Evolutionary conservation across 2,888 invertebrate species (phyloP), one percentile per base, ranked within the genome.

Genomic region (Patella caerulea): DNA sequence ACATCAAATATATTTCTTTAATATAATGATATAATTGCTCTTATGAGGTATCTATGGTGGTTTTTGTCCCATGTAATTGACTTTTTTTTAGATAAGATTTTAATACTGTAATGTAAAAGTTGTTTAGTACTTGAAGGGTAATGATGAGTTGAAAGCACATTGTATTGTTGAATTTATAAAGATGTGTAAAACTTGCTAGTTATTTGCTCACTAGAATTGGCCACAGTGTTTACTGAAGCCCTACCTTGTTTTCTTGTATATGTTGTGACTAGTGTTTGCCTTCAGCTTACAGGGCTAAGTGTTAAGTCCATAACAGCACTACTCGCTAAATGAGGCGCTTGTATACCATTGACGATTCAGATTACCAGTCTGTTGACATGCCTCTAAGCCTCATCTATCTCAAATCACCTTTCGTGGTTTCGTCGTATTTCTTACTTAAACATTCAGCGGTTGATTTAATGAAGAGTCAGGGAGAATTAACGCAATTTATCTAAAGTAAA

Each of bases 301-400:
- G 65, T 65, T 65, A 65, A 24, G 65, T 65, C 65, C 24, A 65
- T 14, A 65, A 65, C 65, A 24, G 65, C 24, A 65, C 65, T 65
- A 65, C 65, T 65, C 24, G 24, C 19, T 65, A 65, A 65, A 65
- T 24, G 65, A 65, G 65, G 65, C 24, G 65, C 65, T 65, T 65
- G 65, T 65, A 19, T 65, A 65, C 24, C 65, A 65, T 24, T 12
- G 65, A 65, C 19, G 19, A 65, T 11, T 65, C 65, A 65, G 19
- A 65, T 65, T 65, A 65, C 65, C 24, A 12, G 19, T 24, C 19
- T 65, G 65, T 65, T 65, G 65, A 65, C 65, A 65, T 24, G 65
- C 14, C 14, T 12, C 19, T 65, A 65, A 65, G 19, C 65, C 65
- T 65, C 65, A 24, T 65, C 19, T 65, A 65, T 65, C 65, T 65